These are phyloP conservation scores for Siniperca scherzeri DNA, from an alignment of 2,797 vertebrate genomes.

Conservation along the genomic window DNA sequence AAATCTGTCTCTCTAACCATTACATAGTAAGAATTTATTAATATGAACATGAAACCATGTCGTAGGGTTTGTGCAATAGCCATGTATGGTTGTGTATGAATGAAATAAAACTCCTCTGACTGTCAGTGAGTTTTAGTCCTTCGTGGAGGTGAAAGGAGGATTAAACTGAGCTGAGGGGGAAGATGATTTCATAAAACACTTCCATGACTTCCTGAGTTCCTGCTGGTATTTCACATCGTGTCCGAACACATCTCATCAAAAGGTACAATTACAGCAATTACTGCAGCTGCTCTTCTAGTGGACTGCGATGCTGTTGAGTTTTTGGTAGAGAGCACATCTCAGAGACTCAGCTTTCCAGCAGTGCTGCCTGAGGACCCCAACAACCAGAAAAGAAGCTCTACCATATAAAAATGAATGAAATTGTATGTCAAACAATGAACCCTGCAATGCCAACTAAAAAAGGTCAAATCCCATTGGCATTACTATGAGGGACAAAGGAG, in stretches of 20 bases:
- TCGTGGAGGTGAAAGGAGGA: constrained; percentile 29
- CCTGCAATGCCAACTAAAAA: not conserved
- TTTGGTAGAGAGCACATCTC: constrained; percentile 51
- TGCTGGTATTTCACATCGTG: constrained; percentile 55
- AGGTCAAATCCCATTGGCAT: not conserved
- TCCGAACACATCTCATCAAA: constrained; percentile 69
- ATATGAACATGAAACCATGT: not conserved
- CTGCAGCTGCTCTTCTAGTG: constrained; percentile 61
- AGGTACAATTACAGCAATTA: constrained; percentile 76
- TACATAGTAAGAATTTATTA: not conserved
- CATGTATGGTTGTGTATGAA: no score
- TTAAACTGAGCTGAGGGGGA: constrained; percentile 31
- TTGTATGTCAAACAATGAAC: not conserved
- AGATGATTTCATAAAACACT: constrained; percentile 48
- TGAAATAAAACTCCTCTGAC: constrained; percentile 10
- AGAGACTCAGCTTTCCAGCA: constrained; percentile 19
- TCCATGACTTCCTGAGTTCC: constrained; percentile 31
- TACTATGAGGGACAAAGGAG: not conserved
- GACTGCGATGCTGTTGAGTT: constrained; percentile 25
- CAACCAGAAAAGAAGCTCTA: constrained; percentile 6
- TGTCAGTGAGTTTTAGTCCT: constrained; percentile 30
- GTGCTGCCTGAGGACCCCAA: constrained; percentile 25
- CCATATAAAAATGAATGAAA: not conserved
- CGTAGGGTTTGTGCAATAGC: no score
- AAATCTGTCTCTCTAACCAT: no score